Evolutionary conservation across 2,888 invertebrate genomes (phyloP), one percentile per base, ranked within the genome.

Genomic region (Pyrgus malvae): DNA sequence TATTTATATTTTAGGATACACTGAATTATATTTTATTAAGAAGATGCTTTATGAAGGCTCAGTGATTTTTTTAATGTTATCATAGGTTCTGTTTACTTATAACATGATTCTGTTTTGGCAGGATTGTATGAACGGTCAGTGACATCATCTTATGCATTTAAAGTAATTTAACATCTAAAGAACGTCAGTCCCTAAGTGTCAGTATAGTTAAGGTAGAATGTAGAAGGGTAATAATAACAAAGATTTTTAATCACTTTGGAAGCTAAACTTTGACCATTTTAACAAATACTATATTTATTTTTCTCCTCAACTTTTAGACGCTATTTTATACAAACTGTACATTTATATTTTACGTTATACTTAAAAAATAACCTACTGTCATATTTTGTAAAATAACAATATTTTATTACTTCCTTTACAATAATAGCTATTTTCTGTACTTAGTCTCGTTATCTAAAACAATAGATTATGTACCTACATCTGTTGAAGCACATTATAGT

Each of bases 1-100:
- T 83, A 84, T 86, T 88, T 86, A 82, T 85, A 79, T 79, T 81
- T 85, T 83, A 87, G 80, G 79, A 66, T 87, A 84, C 80, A 83
- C 70, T 76, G 71, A 73, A 76, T 76, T 78, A 79, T 78, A 78
- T 80, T 80, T 77, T 83, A 78, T 78, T 71, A 78, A 67, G 74
- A 76, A 67, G 76, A 76, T 75, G 76, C 76, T 83, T 79, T 76
- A 80, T 74, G 75, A 88, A 88, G 87, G 86, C 89, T 89, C 86
- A 83, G 83, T 83, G 83, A 85, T 84, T 79, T 80, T 75, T 73
- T 68, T 66, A 60, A 64, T 64, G 58, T 57, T 64, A 51, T 56
- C 60, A 31, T 55, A 65, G 58, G 56, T 62, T 63, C 58, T 56
- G 59, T 61, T 55, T 60, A 59, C 59, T 63, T 44, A 46, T 55